These are phyloP conservation scores for Hoplostethus mediterraneus DNA, from an alignment of 2,797 vertebrate species.

Conservation along the genomic window DNA sequence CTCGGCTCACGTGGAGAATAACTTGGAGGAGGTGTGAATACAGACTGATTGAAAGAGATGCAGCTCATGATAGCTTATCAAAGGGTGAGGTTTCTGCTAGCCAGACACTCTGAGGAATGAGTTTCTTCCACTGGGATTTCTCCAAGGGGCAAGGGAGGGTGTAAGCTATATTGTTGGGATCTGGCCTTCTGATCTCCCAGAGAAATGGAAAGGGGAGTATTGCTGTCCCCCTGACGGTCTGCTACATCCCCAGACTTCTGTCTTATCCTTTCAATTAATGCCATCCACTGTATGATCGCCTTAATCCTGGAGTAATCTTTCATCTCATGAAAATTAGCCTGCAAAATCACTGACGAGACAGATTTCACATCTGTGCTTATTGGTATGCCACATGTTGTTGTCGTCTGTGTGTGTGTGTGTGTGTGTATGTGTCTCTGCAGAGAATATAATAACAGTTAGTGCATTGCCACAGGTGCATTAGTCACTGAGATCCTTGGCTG, in stretches of 20 bases:
- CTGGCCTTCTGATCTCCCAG: slow-evolving; percentile 46
- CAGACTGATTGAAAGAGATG: slow-evolving; percentile 49
- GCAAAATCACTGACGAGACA: slow-evolving; percentile 18
- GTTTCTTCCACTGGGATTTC: slow-evolving; percentile 44
- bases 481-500: slow-evolving; percentile 51
- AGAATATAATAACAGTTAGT: slow-evolving; percentile 11
- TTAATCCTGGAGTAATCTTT: neutral
- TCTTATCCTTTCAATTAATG: slow-evolving; percentile 12
- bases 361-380: neutral
- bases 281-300: neutral
- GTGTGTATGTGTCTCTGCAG: neutral
- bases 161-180: slow-evolving; percentile 49
- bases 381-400: neutral
- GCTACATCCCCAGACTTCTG: slow-evolving; percentile 15
- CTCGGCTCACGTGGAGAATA: slow-evolving; percentile 23
- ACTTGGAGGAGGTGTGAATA: slow-evolving; percentile 40
- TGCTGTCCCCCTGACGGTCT: slow-evolving; percentile 15
- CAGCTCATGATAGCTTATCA: slow-evolving; percentile 64
- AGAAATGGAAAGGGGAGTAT: slow-evolving; percentile 39
- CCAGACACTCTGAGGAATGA: slow-evolving; percentile 38
- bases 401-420: neutral
- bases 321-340: slow-evolving; percentile 16
- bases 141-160: slow-evolving; percentile 31
- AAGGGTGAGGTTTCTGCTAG: slow-evolving; percentile 31
- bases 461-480: slow-evolving; percentile 44